Conservation (phyloP, 2,888 invertebrate species). For the Anoplius nigerrimus region DNA sequence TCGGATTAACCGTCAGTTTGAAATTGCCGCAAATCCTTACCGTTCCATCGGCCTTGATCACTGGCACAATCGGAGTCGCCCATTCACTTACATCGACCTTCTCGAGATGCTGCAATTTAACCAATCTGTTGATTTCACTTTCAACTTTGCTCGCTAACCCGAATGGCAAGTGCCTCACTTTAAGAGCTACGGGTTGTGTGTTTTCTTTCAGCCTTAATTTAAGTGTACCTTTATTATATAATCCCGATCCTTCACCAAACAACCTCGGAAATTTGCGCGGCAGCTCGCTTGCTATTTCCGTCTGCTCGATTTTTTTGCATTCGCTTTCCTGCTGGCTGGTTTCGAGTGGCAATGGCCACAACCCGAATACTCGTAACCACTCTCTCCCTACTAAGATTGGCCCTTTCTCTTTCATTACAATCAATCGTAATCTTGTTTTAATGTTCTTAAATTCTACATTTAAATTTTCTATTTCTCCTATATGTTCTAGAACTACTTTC, state of each 20-base stretch:
- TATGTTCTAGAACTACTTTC: conserved; percentile 36
- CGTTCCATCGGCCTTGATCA: too few species aligned
- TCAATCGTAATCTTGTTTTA: conserved; percentile 20
- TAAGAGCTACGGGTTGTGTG: conserved; percentile 25
- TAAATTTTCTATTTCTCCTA: conserved; percentile 33
- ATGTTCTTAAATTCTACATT: conserved; percentile 36
- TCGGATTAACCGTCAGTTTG: conserved; percentile 56
- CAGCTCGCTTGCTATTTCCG: conserved; percentile 13
- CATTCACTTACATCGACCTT: too few species aligned
- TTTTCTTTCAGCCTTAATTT: conserved; percentile 41
- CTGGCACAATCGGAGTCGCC: too few species aligned
- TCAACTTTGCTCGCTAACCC: conserved; percentile 34
- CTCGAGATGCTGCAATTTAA: conserved; percentile 58
- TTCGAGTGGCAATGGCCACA: conserved; percentile 35
- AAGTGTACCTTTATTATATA: conserved; percentile 34
- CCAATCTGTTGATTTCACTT: conserved; percentile 29
- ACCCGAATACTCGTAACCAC: conserved; percentile 49
- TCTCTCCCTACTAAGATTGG: conserved; percentile 54
- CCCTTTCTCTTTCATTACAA: conserved; percentile 41
- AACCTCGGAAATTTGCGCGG: conserved; percentile 25
- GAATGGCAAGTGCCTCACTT: conserved; percentile 19
- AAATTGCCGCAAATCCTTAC: conserved; percentile 56
- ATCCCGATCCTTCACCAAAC: conserved; percentile 33
- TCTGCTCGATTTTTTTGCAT: not conserved
- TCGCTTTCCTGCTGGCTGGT: conserved; percentile 3